Base-by-base conservation (phyloP, 2,888 invertebrate species). In the Diplolepis rosae region DNA sequence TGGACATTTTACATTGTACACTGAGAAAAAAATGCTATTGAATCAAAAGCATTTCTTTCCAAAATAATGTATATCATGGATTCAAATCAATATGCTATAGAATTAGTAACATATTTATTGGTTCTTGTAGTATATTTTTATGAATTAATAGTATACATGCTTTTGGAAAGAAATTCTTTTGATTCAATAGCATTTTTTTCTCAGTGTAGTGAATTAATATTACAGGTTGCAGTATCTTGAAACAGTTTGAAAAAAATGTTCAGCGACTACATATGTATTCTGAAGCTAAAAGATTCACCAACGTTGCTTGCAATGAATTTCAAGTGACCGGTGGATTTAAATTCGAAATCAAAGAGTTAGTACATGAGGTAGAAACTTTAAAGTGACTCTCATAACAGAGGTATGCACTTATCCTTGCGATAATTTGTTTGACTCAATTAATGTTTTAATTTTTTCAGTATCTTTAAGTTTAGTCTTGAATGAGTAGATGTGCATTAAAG, bases 331-430 rank as follows among this genome's bases (percentile, higher is more conserved):
- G 13, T 9, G 24, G 27, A 51, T 27, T 51, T 24, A 51, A 51
- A 51, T 51, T 51, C 11, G 24, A 18, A 50, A 11, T 9, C 22
- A 22, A 24, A 11, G 50, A 30, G 66, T 50, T 6, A 66, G 9
- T 66, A 48, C 67, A 35, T 52, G 39, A 52, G 13, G 66, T 50
- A 28, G 18, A 48, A 18, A 27, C 30, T 30, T 18, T n/a, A 6
- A 13, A 71, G 66, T 72, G 74, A 56, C 28, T 51, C 61, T 66
- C 68, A 50, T 66, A 69, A 54, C 42, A 42, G 5, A 42, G 7
- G 5, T 42, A 42, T 9, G 13, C 4, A 13, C 54, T 51, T n/a
- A 39, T 66, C 22, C 65, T 54, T 65, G 32, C 67, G 65, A 65
- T 69, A 71, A 75, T 65, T 73, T 70, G 13, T 18, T 48, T 48